Evolutionary conservation across 2,113 vertebrate species (phyloP).

Genomic region (Eupsittula cactorum): DNA sequence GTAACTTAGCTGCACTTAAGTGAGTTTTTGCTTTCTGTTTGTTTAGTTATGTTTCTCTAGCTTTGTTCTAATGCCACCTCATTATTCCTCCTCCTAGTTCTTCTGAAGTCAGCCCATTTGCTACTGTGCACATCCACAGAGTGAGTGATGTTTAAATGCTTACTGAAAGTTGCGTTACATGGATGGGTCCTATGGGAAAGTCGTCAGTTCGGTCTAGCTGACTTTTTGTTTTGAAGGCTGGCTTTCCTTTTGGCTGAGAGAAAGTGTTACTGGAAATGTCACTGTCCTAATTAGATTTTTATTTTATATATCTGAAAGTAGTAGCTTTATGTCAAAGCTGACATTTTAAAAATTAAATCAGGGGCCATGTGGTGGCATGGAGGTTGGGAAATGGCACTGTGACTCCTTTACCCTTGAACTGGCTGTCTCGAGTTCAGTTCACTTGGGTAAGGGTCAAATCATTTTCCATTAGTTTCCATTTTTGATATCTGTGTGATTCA

Average conservation of each 20-base stretch:
- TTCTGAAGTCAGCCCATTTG: conserved; percentile 77
- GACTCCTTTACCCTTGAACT: conserved; percentile 10
- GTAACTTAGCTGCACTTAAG: background rate
- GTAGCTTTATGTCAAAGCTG: conserved; percentile 63
- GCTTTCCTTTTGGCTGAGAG: conserved; percentile 1
- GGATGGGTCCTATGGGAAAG: background rate
- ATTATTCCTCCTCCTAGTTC: conserved; percentile 64
- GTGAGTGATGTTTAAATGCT: conserved; percentile 62
- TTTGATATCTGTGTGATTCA: conserved; percentile 27
- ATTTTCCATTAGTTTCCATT: conserved; percentile 63
- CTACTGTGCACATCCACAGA: conserved; percentile 39
- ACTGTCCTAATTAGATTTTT: conserved; percentile 49
- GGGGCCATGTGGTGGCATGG: background rate
- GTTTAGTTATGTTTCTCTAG: background rate
- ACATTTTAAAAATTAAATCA: conserved; percentile 50
- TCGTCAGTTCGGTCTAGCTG: background rate
- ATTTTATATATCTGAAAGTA: conserved; percentile 56
- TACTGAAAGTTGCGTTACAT: background rate
- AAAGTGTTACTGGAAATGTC: conserved; percentile 37
- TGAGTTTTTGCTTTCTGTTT: background rate
- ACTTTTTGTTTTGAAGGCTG: background rate
- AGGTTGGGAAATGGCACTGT: conserved; percentile 40
- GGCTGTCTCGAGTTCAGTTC: conserved; percentile 8
- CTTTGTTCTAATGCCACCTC: background rate
- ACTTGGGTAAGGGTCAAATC: conserved; percentile 41